Evolutionary conservation across 2,888 invertebrate species (phyloP).

Genomic region (Torymus aiolomorphi): DNA sequence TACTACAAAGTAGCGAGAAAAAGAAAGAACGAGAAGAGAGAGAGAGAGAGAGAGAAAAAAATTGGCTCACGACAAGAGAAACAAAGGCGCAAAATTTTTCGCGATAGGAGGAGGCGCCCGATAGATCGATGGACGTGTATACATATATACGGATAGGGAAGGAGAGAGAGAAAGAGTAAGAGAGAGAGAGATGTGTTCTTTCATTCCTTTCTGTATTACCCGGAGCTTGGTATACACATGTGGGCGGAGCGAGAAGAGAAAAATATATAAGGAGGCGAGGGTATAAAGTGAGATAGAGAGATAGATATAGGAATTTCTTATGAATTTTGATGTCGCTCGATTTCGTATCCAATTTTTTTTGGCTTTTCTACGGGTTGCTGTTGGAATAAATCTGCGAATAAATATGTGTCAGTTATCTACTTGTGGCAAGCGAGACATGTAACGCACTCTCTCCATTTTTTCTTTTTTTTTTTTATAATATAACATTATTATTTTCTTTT

Average conservation of each 20-base stretch:
- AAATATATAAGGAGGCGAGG: too few relatives aligned
- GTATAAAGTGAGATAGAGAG: conserved; percentile 13
- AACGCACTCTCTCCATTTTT: neutral
- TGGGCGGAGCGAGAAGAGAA: too few relatives aligned
- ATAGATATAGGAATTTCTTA: conserved; percentile 11
- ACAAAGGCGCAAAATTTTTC: neutral
- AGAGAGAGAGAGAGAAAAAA: neutral
- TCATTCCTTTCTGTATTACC: neutral
- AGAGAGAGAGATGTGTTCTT: conserved; percentile 3
- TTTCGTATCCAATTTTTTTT: conserved; percentile 46
- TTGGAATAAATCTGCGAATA: conserved; percentile 46
- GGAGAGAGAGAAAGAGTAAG: too few relatives aligned
- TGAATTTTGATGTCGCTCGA: conserved; percentile 44
- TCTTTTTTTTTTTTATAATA: neutral
- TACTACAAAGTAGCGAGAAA: neutral
- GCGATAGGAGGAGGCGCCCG: neutral
- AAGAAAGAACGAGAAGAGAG: neutral
- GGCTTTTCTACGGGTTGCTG: conserved; percentile 52
- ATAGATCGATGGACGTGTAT: neutral
- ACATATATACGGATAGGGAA: too few relatives aligned
- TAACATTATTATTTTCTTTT: neutral
- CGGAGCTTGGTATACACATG: too few relatives aligned
- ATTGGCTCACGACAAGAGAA: neutral
- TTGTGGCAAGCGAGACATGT: conserved; percentile 7
- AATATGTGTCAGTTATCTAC: conserved; percentile 47